Base-by-base conservation (phyloP, 35 echinoderm and acorn worm genomes). In the Lytechinus variegatus region DNA sequence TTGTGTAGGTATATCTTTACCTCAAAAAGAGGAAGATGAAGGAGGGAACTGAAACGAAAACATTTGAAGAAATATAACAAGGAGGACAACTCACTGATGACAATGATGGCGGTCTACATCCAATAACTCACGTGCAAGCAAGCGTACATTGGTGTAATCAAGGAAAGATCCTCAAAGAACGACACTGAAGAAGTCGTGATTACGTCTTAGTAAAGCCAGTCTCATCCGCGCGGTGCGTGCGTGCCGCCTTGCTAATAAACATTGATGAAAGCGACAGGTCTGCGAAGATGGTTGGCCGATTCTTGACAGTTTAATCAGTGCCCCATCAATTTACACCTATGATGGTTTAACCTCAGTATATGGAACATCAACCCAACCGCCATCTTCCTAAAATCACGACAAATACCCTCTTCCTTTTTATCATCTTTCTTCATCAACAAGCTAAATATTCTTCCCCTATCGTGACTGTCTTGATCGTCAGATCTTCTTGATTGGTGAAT, bases 231-330 rank as follows among this genome's bases (percentile, higher is more conserved):
- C 27, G 13, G 88, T 90, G 88, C 88, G 5, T 52, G 88, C 88
- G 88, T 44, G 29, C 33, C 88, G 88, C 27, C 88, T 79, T 79
- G 52, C 88, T 54, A 90, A 90, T 90, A 90, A 90, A 90, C 88
- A 90, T 90, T 54, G 88, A 90, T 54, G 29, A 29, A 90, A 9
- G 66, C 66, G 66, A 79, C 66, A 79, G 66, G 6, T 24, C 21
- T 24, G 21, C 66, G 14, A 79, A 79, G 66, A 24, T 79, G 66
- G 88, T 12, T 90, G 88, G 4, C 28, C 13, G 11, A 33, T 9
- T 52, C 27, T 54, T 52, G 88, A 54, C 88, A 90, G 88, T 90
- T 90, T 90, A 44, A 90, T 90, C 88, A 54, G 88, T 0, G 88
- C 52, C 11, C 52, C 88, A 10, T 90, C 88, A 90, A 90, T 90